Evolutionary conservation across 2,888 invertebrate species (phyloP).

Genomic region (Lasius platythorax): DNA sequence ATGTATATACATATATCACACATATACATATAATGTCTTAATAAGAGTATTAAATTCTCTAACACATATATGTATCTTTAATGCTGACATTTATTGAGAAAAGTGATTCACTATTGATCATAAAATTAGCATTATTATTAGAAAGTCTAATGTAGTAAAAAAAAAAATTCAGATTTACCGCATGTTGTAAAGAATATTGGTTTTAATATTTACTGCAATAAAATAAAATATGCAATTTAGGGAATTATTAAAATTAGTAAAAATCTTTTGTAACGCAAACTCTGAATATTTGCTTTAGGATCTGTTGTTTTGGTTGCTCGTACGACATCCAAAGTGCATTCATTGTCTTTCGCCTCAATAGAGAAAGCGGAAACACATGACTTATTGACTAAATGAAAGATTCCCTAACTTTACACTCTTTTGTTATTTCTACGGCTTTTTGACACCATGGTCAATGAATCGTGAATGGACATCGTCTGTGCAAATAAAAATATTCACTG

Average conservation of each 20-base stretch:
- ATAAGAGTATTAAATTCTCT: background rate
- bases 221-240: background rate
- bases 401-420: background rate
- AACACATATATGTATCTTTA: background rate
- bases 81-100: background rate
- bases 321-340: background rate
- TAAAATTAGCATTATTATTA: background rate
- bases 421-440: slow-evolving; percentile 49
- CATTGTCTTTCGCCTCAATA: background rate
- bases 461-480: slow-evolving; percentile 46
- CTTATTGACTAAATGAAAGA: background rate
- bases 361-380: background rate
- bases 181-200: background rate
- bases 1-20: no score
- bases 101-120: no score
- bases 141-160: background rate
- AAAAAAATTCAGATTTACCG: background rate
- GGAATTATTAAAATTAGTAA: background rate
- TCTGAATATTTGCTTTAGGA: slow-evolving; percentile 12
- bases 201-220: background rate
- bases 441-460: slow-evolving; percentile 15
- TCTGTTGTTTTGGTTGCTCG: background rate
- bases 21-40: no score
- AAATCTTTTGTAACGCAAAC: background rate
- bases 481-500: slow-evolving; percentile 63